Evolutionary conservation across 2,888 invertebrate genomes (phyloP).

Genomic region (Caenorhabditis plicata): DNA sequence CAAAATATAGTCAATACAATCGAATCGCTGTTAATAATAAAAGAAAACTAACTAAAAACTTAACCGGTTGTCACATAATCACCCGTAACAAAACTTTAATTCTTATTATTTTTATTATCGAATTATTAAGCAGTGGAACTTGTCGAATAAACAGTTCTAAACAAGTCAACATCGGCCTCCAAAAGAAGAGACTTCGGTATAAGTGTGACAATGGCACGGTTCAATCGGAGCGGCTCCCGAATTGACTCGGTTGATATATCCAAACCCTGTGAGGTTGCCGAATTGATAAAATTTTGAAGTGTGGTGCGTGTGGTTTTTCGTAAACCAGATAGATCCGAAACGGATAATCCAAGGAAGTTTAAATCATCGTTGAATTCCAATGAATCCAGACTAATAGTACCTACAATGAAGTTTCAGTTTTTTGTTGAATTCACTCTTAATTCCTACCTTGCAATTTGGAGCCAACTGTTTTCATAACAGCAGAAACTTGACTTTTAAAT

Average conservation of each 20-base stretch:
- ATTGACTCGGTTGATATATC: slow-evolving; percentile 35
- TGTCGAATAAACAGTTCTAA: slow-evolving; percentile 21
- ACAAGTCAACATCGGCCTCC: slow-evolving; percentile 50
- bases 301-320: slow-evolving; percentile 31
- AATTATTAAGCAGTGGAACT: slow-evolving; percentile 1
- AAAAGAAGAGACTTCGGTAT: slow-evolving; percentile 38
- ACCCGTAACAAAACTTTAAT: too few species aligned
- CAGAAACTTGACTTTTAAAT: slow-evolving; percentile 28
- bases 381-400: slow-evolving; percentile 27
- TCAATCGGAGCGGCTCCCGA: slow-evolving; percentile 42
- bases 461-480: slow-evolving; percentile 26
- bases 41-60: too few species aligned
- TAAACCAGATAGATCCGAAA: slow-evolving; percentile 43
- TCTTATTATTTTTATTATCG: too few species aligned
- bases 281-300: slow-evolving; percentile 43
- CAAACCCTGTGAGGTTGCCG: slow-evolving; percentile 38
- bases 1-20: too few species aligned
- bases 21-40: too few species aligned
- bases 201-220: slow-evolving; percentile 37
- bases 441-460: slow-evolving; percentile 29
- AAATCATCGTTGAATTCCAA: slow-evolving; percentile 36
- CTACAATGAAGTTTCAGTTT: slow-evolving; percentile 13
- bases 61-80: too few species aligned
- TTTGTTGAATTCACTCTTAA: neutral
- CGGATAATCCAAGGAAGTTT: slow-evolving; percentile 43